These are phyloP conservation scores for Rhabdomys pumilio DNA, from an alignment of 2,797 vertebrate species.

Conservation along the genomic window DNA sequence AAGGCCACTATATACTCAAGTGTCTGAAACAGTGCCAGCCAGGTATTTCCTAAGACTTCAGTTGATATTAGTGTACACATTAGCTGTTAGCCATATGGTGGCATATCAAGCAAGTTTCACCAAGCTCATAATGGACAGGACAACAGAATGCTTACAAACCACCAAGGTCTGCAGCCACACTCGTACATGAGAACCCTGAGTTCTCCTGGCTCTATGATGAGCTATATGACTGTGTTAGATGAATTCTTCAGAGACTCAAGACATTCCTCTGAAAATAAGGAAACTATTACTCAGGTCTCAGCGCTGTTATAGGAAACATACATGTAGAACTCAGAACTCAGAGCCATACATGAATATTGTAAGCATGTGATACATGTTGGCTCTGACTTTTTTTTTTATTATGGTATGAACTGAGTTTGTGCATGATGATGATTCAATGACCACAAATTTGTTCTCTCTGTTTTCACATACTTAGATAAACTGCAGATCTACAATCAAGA, in stretches of 20 bases:
- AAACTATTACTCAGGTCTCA: conserved; percentile 39
- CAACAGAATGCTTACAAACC: not conserved
- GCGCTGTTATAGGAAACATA: not conserved
- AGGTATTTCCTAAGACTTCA: conserved; percentile 16
- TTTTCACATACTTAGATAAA: conserved; percentile 7
- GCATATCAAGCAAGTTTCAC: conserved; percentile 5
- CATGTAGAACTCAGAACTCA: not conserved
- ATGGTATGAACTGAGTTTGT: not conserved
- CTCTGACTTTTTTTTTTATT: conserved; percentile 10
- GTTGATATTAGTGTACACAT: not conserved
- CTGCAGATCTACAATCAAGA: not conserved
- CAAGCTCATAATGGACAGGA: not conserved
- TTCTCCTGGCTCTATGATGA: not conserved
- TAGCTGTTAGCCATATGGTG: not conserved
- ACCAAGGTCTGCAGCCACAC: not conserved
- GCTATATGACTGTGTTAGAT: not conserved
- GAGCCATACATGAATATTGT: not conserved
- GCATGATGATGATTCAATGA: conserved; percentile 15
- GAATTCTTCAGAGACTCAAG: conserved; percentile 17
- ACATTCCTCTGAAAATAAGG: conserved; percentile 23
- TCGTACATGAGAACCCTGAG: conserved; percentile 31
- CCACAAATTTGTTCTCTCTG: conserved; percentile 28
- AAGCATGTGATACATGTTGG: not conserved
- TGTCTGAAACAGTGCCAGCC: conserved; percentile 4
- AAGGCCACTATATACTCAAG: not conserved